A percentile compares a stretch with the other conserved stretches of the same genome.
Evolutionary conservation across 2,113 vertebrate genomes (phyloP).

Genomic region (Rissa tridactyla): DNA sequence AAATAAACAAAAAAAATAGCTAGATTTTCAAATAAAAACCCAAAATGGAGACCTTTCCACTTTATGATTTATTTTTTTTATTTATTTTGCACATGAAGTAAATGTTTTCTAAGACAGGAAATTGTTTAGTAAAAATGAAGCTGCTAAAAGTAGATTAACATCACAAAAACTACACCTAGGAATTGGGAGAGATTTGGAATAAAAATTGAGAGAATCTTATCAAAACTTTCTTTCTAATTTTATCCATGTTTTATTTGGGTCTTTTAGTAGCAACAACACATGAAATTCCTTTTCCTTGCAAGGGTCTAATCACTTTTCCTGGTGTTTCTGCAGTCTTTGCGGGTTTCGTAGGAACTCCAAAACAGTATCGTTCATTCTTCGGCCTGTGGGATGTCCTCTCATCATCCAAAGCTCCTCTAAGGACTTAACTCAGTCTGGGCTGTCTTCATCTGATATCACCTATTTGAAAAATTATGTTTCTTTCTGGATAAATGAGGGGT

Average conservation of each 20-base stretch:
- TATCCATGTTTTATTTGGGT: not conserved
- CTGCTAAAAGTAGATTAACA: not conserved
- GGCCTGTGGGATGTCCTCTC: not conserved
- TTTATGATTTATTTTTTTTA: not conserved
- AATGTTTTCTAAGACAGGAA: not conserved
- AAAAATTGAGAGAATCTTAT: not conserved
- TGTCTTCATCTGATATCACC: not conserved
- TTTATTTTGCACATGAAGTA: not conserved
- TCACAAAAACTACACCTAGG: not conserved
- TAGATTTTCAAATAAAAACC: not conserved
- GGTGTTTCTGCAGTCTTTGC: not conserved
- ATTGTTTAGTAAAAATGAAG: not conserved
- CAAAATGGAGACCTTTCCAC: not conserved
- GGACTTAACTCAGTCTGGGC: not conserved
- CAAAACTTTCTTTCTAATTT: not conserved
- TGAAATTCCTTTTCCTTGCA: not conserved
- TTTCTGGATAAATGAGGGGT: not conserved
- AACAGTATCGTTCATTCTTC: not conserved
- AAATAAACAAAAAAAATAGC: not conserved
- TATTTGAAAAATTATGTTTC: not conserved
- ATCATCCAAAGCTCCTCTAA: not conserved
- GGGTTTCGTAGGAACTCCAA: not conserved
- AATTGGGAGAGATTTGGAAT: not conserved
- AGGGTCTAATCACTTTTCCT: not conserved
- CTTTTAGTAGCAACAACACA: not conserved